Conservation (phyloP, 2,113 vertebrate genomes). For the Dolichotis patagonum region DNA sequence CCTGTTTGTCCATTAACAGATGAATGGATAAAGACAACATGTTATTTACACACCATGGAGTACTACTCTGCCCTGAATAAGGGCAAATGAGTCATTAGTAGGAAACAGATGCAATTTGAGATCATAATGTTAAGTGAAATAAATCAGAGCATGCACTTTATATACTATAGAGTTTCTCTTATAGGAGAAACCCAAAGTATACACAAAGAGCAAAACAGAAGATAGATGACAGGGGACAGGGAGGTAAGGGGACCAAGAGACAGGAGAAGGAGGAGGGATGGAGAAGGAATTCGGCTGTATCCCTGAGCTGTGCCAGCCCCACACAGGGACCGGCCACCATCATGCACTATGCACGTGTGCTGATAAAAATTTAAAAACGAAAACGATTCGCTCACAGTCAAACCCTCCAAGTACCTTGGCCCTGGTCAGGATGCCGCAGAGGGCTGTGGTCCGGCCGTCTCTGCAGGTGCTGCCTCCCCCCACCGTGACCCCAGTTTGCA, state of each 20-base stretch:
- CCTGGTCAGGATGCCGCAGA: background rate
- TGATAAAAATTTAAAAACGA: background rate
- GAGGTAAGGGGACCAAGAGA: background rate
- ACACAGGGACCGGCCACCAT: rapidly evolving
- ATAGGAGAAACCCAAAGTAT: background rate
- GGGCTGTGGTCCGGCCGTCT: too few species aligned
- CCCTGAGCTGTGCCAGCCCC: too few species aligned
- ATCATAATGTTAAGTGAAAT: background rate
- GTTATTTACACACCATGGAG: background rate
- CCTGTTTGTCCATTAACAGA: background rate
- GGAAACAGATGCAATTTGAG: background rate
- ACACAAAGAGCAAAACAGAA: background rate
- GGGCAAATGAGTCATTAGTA: background rate
- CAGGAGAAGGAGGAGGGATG: background rate
- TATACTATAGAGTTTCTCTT: background rate
- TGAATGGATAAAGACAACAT: background rate
- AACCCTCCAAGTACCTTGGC: background rate
- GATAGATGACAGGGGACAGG: background rate
- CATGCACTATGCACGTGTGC: background rate
- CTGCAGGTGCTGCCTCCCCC: background rate
- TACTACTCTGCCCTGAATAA: background rate
- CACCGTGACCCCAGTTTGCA: too few species aligned
- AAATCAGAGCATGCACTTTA: background rate
- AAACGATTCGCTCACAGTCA: background rate
- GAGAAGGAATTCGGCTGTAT: background rate